Evolutionary conservation across 2,888 invertebrate species (phyloP).

Genomic region (Hirtodrosophila cameraria): DNA sequence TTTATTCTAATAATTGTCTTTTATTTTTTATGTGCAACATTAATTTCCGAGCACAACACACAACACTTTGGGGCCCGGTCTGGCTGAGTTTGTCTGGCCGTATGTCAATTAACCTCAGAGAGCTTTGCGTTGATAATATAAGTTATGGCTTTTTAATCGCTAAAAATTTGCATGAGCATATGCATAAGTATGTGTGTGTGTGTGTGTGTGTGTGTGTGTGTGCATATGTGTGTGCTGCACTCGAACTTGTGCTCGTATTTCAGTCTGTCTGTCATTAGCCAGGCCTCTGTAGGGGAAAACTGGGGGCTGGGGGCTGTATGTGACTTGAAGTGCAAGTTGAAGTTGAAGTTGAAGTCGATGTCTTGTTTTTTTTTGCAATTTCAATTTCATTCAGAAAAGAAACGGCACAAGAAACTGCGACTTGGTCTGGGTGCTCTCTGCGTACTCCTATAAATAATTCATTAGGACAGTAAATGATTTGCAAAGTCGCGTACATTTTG

Average conservation of each 20-base stretch:
- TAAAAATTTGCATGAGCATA: slow-evolving; percentile 75
- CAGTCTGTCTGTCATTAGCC: slow-evolving; percentile 62
- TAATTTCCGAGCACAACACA: slow-evolving; percentile 52
- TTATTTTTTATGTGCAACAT: slow-evolving; percentile 63
- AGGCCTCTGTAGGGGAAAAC: slow-evolving; percentile 31
- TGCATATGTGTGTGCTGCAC: slow-evolving; percentile 37
- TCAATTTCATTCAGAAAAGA: slow-evolving; percentile 54
- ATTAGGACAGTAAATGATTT: slow-evolving; percentile 35
- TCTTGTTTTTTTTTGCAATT: slow-evolving; percentile 18
- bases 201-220: slow-evolving; percentile 13
- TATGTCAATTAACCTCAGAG: slow-evolving; percentile 78
- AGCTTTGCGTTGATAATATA: slow-evolving; percentile 80
- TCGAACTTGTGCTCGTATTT: slow-evolving; percentile 68
- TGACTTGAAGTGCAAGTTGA: slow-evolving; percentile 58
- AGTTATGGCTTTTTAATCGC: slow-evolving; percentile 81
- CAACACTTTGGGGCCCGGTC: slow-evolving; percentile 47
- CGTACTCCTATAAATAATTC: slow-evolving; percentile 65
- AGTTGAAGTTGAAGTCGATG: slow-evolving; percentile 47
- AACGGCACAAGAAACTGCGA: slow-evolving; percentile 15
- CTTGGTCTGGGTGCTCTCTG: slow-evolving; percentile 22
- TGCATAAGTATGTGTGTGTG: slow-evolving; percentile 5
- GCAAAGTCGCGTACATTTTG: slow-evolving; percentile 41
- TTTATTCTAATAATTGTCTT: slow-evolving; percentile 77
- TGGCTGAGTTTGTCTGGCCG: slow-evolving; percentile 65
- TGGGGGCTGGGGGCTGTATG: slow-evolving; percentile 9